Base-by-base conservation (phyloP, 2,888 invertebrate genomes). In the Tipula unca region DNA sequence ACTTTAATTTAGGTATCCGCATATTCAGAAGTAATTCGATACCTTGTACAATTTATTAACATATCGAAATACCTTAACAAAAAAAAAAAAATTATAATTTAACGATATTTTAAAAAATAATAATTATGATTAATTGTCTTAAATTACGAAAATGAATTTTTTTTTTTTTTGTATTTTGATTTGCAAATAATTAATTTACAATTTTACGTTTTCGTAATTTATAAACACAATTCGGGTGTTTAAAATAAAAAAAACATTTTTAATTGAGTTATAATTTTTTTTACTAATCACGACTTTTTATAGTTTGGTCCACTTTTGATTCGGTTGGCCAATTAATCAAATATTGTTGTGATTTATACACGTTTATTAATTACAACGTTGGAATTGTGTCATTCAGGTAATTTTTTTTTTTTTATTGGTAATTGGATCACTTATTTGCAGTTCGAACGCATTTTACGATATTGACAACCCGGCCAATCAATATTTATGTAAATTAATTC, bases 211-310 rank as follows among this genome's bases (percentile, higher is more conserved):
- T 69, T 25, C 69, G 69, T 10, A 69, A 69, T 10, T 10, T 6
- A 32, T 3, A 20, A 69, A 69, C 8, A 69, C 39, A 39, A 39
- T 39, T 39, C 39, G 39, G n/a, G 39, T 39, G 39, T 39, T 39
- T 39, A 13, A 10, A n/a, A 35, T 35, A 48, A 3, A 48, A 48
- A 17, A 69, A 69, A 69, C n/a, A 48, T 13, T 48, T 32, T 69
- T 69, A 69, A 69, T 69, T 69, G 69, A 69, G 69, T 69, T 69
- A 69, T 69, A 69, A 69, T 69, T 69, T 69, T n/a, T n/a, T 32
- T 69, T 69, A 25, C 8, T 69, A 10, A 69, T 69, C 69, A 69
- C 69, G 69, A 39, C 39, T 25, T 25, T 69, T 69, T 10, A 10
- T 69, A 25, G 25, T 69, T 69, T 69, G 69, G 69, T 25, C 69